Conservation (phyloP, 2,113 vertebrate genomes). For the Bubalus kerabau region DNA sequence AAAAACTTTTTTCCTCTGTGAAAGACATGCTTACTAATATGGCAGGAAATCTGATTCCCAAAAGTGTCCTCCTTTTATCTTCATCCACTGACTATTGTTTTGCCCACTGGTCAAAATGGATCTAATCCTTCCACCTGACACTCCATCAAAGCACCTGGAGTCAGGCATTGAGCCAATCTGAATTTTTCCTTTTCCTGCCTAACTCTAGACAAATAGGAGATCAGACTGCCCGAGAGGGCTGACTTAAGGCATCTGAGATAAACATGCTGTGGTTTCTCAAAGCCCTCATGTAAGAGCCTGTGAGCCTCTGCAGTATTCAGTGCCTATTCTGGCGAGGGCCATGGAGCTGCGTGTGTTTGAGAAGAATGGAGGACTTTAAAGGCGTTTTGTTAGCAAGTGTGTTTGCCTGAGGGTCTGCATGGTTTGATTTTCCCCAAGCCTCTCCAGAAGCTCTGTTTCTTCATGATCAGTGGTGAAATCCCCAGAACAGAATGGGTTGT, state of each 20-base stretch:
- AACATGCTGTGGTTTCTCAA: not conserved
- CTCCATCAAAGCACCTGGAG: too few relatives aligned
- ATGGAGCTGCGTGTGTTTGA: fast-evolving
- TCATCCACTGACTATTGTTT: not conserved
- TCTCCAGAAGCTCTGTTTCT: slow-evolving; percentile 41
- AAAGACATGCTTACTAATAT: not conserved
- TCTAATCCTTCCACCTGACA: not conserved
- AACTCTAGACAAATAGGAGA: not conserved
- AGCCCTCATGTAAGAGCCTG: not conserved
- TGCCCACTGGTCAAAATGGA: not conserved
- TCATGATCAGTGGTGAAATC: slow-evolving; percentile 44
- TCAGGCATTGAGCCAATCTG: not conserved
- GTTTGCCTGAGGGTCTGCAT: not conserved
- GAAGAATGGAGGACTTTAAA: not conserved
- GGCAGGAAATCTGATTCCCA: not conserved
- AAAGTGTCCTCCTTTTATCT: not conserved
- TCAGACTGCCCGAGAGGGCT: too few relatives aligned
- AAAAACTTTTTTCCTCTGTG: not conserved
- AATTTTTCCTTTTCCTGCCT: not conserved
- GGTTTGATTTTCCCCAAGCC: not conserved
- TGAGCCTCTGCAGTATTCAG: not conserved
- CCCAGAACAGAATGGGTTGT: slow-evolving; percentile 69
- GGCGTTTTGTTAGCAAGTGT: not conserved
- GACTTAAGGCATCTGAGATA: not conserved
- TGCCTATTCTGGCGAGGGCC: fast-evolving